A percentile compares a stretch with the other conserved stretches of the same genome.
phyloP scores from a whole-genome alignment of 2,888 invertebrate species.

The Pristionchus arcanus region DNA sequence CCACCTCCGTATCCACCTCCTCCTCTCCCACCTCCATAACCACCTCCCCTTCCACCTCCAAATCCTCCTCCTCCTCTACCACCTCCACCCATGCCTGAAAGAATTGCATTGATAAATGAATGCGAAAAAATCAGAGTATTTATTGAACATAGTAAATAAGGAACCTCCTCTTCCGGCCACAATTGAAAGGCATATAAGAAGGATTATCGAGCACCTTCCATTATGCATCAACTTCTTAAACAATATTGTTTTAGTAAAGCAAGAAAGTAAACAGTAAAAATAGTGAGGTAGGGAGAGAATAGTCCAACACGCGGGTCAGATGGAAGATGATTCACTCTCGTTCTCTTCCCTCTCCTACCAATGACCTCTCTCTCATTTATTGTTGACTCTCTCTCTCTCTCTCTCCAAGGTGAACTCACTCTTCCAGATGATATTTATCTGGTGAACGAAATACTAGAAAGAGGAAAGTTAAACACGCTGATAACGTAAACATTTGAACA shows the following conservation, averaged over 20 bases:
- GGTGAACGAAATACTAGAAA: not conserved
- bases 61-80: not conserved
- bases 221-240: not conserved
- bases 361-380: not conserved
- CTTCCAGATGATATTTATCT: not conserved
- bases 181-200: not conserved
- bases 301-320: not conserved
- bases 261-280: not conserved
- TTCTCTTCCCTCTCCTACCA: not conserved
- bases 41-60: not conserved
- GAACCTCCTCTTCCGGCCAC: not conserved
- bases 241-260: not conserved
- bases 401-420: not conserved
- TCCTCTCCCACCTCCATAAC: not conserved
- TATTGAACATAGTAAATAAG: not conserved
- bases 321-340: not conserved
- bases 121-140: not conserved
- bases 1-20: not conserved
- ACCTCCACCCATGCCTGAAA: not conserved
- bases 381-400: not conserved
- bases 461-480: too few species aligned
- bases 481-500: too few species aligned
- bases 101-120: not conserved
- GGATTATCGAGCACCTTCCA: not conserved
- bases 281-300: not conserved